phyloP scores from a whole-genome alignment of 2,113 vertebrate genomes.

The Rhinoderma darwinii region DNA sequence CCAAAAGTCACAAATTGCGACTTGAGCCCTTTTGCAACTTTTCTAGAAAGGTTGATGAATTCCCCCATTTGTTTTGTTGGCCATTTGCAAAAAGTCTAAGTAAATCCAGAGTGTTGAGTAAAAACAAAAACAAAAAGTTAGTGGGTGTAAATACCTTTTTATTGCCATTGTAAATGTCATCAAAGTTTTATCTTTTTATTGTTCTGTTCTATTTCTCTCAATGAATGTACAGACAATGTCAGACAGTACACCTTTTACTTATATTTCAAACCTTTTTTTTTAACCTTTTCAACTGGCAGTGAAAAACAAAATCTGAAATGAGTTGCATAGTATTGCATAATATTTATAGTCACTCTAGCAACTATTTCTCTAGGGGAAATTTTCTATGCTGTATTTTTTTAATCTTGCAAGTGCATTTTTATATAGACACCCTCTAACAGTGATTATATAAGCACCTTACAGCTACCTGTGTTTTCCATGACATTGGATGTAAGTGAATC shows the following conservation, averaged over 20 bases:
- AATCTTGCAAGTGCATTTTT: neutral
- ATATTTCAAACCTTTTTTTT: constrained; percentile 5
- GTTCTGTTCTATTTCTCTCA: too few species aligned
- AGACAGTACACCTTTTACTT: neutral
- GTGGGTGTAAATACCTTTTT: too few species aligned
- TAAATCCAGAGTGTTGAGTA: too few species aligned
- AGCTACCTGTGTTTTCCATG: constrained; percentile 13
- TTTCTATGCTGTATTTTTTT: neutral
- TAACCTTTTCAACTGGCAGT: constrained; percentile 29
- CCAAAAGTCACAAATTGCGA: too few species aligned
- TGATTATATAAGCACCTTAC: neutral
- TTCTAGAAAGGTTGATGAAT: too few species aligned
- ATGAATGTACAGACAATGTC: too few species aligned
- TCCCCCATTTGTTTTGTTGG: too few species aligned
- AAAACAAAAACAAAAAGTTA: too few species aligned
- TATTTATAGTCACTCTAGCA: neutral
- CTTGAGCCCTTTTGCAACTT: too few species aligned
- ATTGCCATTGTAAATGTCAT: too few species aligned
- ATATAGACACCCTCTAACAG: constrained; percentile 23
- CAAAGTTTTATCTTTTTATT: too few species aligned
- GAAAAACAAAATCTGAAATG: constrained; percentile 3
- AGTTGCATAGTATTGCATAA: constrained; percentile 44
- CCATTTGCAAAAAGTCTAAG: too few species aligned
- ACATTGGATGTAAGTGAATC: constrained; percentile 12
- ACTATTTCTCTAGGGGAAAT: constrained; percentile 39